Evolutionary conservation across 2,113 vertebrate species (phyloP).

Genomic region (Echinops telfairi): DNA sequence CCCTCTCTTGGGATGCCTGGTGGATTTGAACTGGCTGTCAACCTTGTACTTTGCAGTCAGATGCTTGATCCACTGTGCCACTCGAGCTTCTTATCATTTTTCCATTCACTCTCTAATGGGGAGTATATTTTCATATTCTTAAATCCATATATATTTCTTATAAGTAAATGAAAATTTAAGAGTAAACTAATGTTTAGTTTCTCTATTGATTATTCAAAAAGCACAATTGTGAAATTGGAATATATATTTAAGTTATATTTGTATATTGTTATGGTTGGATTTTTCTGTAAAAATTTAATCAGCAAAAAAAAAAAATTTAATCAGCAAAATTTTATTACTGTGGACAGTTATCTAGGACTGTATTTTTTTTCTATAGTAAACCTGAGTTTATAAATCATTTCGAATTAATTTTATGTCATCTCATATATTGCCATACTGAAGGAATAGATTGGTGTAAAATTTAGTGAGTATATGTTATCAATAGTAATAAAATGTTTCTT

Average conservation of each 20-base stretch:
- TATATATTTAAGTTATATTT: constrained; percentile 16
- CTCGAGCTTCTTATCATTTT: too few relatives aligned
- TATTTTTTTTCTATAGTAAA: not conserved
- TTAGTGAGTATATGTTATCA: not conserved
- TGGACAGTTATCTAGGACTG: not conserved
- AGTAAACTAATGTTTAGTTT: not conserved
- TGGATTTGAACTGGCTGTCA: too few relatives aligned
- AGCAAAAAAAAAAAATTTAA: not conserved
- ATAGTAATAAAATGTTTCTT: not conserved
- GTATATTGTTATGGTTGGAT: constrained; percentile 14
- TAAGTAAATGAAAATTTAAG: constrained; percentile 5
- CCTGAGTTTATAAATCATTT: constrained; percentile 41
- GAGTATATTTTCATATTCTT: not conserved
- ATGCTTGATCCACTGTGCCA: too few relatives aligned
- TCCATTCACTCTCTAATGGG: not conserved
- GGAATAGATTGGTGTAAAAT: constrained; percentile 28
- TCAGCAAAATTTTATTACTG: not conserved
- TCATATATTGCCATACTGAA: not conserved
- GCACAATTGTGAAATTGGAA: not conserved
- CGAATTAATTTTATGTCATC: not conserved
- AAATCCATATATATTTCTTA: not conserved
- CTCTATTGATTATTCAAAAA: constrained; percentile 13
- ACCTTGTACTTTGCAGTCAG: too few relatives aligned
- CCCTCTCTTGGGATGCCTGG: too few relatives aligned
- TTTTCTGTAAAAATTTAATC: constrained; percentile 4